A percentile compares a stretch with the other conserved stretches of the same genome.
Evolutionary conservation across 2,888 invertebrate genomes (phyloP).

Genomic region (Phalera bucephala): DNA sequence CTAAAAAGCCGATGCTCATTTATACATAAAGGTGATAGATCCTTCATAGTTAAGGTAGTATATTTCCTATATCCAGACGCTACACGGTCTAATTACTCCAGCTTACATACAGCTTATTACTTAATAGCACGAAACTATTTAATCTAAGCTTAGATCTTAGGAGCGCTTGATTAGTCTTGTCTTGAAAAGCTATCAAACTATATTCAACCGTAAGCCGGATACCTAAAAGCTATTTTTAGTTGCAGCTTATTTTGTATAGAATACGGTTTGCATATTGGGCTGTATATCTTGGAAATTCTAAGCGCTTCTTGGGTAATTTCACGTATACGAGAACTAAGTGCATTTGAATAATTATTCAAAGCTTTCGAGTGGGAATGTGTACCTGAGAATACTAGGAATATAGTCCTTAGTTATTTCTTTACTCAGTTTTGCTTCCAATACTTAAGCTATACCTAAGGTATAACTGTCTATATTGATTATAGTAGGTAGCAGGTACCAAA

Average conservation of each 20-base stretch:
- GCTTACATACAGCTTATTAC: too few relatives aligned
- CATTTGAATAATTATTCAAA: constrained; percentile 29
- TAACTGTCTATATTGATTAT: too few relatives aligned
- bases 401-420: too few relatives aligned
- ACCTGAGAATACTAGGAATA: neutral
- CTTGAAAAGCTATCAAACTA: constrained; percentile 3
- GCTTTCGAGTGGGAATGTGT: constrained; percentile 9
- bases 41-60: too few relatives aligned
- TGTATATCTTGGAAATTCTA: constrained; percentile 21
- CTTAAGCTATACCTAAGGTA: too few relatives aligned
- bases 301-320: constrained; percentile 27
- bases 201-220: constrained; percentile 4
- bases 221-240: constrained; percentile 6
- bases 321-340: constrained; percentile 15
- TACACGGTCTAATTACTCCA: too few relatives aligned
- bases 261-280: constrained; percentile 11
- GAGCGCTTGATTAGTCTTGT: constrained; percentile 15
- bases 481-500: too few relatives aligned
- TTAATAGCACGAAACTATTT: constrained; percentile 9
- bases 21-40: too few relatives aligned
- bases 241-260: constrained; percentile 1
- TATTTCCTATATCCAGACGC: too few relatives aligned
- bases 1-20: too few relatives aligned
- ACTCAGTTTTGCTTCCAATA: too few relatives aligned
- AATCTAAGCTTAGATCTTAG: constrained; percentile 15